Percentiles rank a stretch among this genome's conserved stretches.
Evolutionary conservation across 2,888 invertebrate genomes (phyloP).

Genomic region (Acleris cristana): DNA sequence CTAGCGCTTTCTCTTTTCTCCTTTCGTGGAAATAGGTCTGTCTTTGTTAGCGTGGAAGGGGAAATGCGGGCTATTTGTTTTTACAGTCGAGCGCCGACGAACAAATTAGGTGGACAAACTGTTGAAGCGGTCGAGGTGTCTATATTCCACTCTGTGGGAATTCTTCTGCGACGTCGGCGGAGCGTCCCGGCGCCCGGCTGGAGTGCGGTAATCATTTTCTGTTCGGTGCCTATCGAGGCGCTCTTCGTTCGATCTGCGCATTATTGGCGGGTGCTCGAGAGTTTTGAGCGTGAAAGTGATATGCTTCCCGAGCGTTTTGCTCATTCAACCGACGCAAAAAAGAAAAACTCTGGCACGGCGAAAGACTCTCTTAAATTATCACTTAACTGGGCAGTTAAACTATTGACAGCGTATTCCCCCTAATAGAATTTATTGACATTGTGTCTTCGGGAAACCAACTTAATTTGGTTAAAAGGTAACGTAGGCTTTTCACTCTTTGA

Average conservation of each 20-base stretch:
- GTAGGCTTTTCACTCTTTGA: no score
- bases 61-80: constrained; percentile 81
- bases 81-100: constrained; percentile 80
- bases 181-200: constrained; percentile 67
- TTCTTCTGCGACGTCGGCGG: constrained; percentile 72
- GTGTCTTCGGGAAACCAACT: no score
- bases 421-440: no score
- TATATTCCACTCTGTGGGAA: constrained; percentile 75
- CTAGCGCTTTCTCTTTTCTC: constrained; percentile 64
- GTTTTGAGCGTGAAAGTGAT: constrained; percentile 58
- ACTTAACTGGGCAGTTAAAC: background rate
- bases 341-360: background rate
- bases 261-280: constrained; percentile 65
- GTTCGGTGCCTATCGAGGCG: constrained; percentile 60
- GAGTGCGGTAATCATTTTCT: constrained; percentile 76
- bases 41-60: constrained; percentile 70
- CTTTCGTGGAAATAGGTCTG: constrained; percentile 64
- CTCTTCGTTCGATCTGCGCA: constrained; percentile 64
- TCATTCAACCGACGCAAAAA: constrained; percentile 11
- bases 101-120: constrained; percentile 84
- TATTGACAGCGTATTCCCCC: no score
- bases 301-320: constrained; percentile 44
- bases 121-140: constrained; percentile 80
- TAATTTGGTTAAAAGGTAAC: no score
- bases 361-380: background rate